Evolutionary conservation across 2,888 invertebrate genomes (phyloP).

Genomic region (Chelonus formosanus): DNA sequence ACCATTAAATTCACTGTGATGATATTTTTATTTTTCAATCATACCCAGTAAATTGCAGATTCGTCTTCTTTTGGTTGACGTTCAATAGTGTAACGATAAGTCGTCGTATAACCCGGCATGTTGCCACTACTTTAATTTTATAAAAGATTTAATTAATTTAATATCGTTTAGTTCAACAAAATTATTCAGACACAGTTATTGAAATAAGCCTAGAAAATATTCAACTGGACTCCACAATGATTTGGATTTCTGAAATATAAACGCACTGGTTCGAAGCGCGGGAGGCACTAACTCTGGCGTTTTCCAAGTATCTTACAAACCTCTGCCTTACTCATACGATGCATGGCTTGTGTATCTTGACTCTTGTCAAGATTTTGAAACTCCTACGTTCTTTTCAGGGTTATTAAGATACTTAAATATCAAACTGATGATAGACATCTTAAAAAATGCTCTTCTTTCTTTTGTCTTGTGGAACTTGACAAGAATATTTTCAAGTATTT

Average conservation of each 20-base stretch:
- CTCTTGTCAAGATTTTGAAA: constrained; percentile 33
- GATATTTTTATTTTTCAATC: constrained; percentile 48
- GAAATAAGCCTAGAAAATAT: constrained; percentile 3
- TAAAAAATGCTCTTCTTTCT: too few species aligned
- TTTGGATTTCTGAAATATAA: neutral
- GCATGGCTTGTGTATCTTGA: constrained; percentile 24
- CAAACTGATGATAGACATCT: too few species aligned
- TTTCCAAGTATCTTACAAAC: constrained; percentile 47
- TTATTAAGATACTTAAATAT: constrained; percentile 14
- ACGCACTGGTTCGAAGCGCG: constrained; percentile 59
- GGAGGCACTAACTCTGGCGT: constrained; percentile 56
- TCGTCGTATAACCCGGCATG: constrained; percentile 59
- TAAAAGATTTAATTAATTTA: too few species aligned
- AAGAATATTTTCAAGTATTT: too few species aligned
- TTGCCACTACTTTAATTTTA: constrained; percentile 29
- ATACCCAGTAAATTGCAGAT: constrained; percentile 72
- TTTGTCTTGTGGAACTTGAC: too few species aligned
- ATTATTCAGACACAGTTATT: constrained; percentile 2
- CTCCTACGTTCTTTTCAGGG: constrained; percentile 40
- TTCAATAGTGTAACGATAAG: constrained; percentile 54
- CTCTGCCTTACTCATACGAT: constrained; percentile 32
- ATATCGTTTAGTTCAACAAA: neutral
- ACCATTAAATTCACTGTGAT: neutral
- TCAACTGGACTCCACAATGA: constrained; percentile 4
- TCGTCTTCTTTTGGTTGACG: constrained; percentile 67